phyloP scores from a whole-genome alignment of 2,888 invertebrate species.

The Rhorus exstirpatorius region DNA sequence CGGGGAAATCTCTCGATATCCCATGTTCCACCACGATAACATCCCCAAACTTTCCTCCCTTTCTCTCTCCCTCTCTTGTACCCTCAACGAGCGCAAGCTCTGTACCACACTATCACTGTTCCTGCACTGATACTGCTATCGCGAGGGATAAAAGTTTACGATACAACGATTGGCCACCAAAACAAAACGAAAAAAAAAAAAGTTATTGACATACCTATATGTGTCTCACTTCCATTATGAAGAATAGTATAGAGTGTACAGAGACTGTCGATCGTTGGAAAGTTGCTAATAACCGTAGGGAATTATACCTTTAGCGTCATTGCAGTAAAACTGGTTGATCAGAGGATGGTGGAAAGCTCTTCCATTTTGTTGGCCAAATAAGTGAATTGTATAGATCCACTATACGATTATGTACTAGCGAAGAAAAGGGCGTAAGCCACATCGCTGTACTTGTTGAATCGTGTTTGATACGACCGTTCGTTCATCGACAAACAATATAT shows the following conservation, averaged over 20 bases:
- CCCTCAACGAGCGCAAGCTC: slow-evolving; percentile 18
- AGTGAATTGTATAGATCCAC: slow-evolving; percentile 1
- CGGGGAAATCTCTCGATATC: slow-evolving; percentile 78
- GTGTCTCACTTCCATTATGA: not conserved
- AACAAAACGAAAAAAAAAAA: slow-evolving; percentile 22
- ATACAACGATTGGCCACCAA: slow-evolving; percentile 20
- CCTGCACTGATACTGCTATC: slow-evolving; percentile 40
- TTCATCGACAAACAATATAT: too few species aligned
- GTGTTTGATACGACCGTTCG: too few species aligned
- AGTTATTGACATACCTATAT: not conserved
- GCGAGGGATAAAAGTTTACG: slow-evolving; percentile 33
- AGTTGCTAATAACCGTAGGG: not conserved
- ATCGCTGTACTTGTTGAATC: too few species aligned
- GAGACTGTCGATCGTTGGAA: not conserved
- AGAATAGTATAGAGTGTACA: not conserved
- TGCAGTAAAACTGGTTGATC: not conserved
- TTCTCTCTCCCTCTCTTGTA: slow-evolving; percentile 28
- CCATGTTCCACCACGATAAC: slow-evolving; percentile 71
- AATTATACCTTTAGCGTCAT: too few species aligned
- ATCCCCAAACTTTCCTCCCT: slow-evolving; percentile 61
- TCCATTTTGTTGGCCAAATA: not conserved
- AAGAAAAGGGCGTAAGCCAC: not conserved
- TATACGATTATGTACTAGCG: not conserved
- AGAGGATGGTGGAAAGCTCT: not conserved
- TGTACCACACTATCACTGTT: slow-evolving; percentile 33